A percentile compares a stretch with the other conserved stretches of the same genome.
phyloP scores from a whole-genome alignment of 2,113 vertebrate genomes.

The Catharus minimus region DNA sequence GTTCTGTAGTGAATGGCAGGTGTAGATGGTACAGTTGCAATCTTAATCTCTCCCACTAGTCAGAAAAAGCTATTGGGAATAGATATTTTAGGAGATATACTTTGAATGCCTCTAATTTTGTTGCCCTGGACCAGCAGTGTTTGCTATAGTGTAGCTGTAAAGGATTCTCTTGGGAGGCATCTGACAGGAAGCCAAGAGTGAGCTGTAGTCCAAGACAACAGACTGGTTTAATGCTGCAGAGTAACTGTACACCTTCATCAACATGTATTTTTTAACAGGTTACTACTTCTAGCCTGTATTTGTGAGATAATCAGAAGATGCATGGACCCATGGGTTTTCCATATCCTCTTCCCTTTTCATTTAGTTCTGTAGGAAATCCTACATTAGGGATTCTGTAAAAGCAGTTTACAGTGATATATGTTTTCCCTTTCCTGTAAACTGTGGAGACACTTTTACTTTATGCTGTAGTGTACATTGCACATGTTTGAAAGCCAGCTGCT shows the following conservation, averaged over 20 bases:
- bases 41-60: slow-evolving; percentile 24
- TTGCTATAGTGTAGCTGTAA: slow-evolving; percentile 5
- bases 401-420: not conserved
- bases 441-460: not conserved
- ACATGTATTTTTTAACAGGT: slow-evolving; percentile 62
- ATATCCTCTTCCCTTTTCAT: not conserved
- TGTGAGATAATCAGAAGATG: not conserved
- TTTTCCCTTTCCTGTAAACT: not conserved
- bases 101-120: slow-evolving; percentile 10
- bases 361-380: slow-evolving; percentile 1
- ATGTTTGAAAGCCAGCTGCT: not conserved
- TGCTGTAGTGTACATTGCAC: not conserved
- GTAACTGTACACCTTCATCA: slow-evolving; percentile 16
- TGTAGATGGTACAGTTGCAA: not conserved
- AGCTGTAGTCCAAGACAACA: slow-evolving; percentile 16
- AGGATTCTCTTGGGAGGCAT: slow-evolving; percentile 8
- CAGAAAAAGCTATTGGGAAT: not conserved
- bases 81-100: slow-evolving; percentile 4
- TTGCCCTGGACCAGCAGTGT: not conserved
- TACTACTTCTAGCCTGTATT: slow-evolving; percentile 13
- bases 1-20: not conserved
- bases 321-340: not conserved
- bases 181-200: slow-evolving; percentile 18
- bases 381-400: not conserved
- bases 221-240: not conserved